These are phyloP conservation scores for Himalopsyche kuldschensis DNA, from an alignment of 2,888 invertebrate genomes.

Conservation along the genomic window DNA sequence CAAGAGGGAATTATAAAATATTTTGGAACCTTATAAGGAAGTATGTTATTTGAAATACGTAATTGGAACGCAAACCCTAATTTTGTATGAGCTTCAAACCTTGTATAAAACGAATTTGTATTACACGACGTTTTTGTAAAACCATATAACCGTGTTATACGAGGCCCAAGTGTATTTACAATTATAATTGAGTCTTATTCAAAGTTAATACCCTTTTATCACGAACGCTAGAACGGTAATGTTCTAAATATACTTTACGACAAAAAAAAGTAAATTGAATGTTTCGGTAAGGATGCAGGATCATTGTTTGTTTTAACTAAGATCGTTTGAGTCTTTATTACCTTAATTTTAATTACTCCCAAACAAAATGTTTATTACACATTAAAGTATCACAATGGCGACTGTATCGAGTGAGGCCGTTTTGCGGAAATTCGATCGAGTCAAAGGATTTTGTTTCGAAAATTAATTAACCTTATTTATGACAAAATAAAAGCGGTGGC, in stretches of 20 bases:
- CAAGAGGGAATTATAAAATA: no score
- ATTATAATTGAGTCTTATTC: neutral
- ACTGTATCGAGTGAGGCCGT: neutral
- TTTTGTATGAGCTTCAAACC: no score
- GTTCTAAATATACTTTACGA: no score
- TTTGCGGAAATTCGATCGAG: neutral
- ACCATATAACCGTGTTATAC: no score
- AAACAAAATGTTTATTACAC: neutral
- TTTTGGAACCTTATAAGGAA: no score
- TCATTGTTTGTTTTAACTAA: neutral
- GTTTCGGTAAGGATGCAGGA: neutral
- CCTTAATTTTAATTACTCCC: neutral
- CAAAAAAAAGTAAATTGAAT: neutral
- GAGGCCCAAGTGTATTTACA: no score
- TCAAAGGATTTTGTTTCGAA: slow-evolving; percentile 1
- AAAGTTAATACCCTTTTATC: neutral
- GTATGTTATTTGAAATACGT: no score
- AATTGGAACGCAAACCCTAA: no score
- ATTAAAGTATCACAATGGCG: neutral
- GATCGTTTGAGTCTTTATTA: neutral
- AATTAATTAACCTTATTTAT: slow-evolving; percentile 14
- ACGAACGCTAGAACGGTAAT: no score
- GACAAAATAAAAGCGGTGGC: slow-evolving; percentile 4
- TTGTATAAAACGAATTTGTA: no score
- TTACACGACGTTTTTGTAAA: no score